Conservation (phyloP, 1,140 invertebrate species). For the Leptinotarsa undecemlineata region DNA sequence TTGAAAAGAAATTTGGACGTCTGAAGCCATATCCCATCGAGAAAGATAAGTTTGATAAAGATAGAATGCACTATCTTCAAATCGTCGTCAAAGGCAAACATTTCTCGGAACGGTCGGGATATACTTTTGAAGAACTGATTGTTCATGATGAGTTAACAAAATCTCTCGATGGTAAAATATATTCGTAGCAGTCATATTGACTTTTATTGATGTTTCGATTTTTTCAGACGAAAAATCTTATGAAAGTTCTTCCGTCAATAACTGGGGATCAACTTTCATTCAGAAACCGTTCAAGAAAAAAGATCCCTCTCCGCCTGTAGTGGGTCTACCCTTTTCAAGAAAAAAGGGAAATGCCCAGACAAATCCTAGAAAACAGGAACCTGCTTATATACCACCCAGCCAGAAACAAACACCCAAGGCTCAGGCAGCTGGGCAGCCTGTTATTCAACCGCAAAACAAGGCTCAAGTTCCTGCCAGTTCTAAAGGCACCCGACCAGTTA, state of each 20-base stretch:
- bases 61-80: constrained; percentile 61
- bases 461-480: background rate
- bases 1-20: constrained; percentile 65
- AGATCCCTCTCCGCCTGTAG: constrained; percentile 51
- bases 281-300: constrained; percentile 39
- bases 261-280: constrained; percentile 25
- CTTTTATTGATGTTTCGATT: background rate
- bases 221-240: constrained; percentile 13
- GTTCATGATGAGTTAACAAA: constrained; percentile 49
- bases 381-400: constrained; percentile 3
- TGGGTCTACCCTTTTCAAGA: constrained; percentile 44
- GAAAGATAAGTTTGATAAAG: constrained; percentile 60
- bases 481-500: background rate
- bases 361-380: constrained; percentile 20
- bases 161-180: constrained; percentile 39
- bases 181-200: too few relatives aligned
- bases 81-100: constrained; percentile 61
- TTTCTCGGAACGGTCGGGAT: constrained; percentile 54
- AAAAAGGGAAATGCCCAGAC: constrained; percentile 12
- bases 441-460: background rate
- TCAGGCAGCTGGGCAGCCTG: constrained; percentile 1
- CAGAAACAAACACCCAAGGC: constrained; percentile 19
- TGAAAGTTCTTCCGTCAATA: constrained; percentile 15
- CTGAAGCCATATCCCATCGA: constrained; percentile 62
- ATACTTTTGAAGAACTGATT: constrained; percentile 51